Base-by-base conservation (phyloP, 2,888 invertebrate genomes). In the Xestia c-nigrum region DNA sequence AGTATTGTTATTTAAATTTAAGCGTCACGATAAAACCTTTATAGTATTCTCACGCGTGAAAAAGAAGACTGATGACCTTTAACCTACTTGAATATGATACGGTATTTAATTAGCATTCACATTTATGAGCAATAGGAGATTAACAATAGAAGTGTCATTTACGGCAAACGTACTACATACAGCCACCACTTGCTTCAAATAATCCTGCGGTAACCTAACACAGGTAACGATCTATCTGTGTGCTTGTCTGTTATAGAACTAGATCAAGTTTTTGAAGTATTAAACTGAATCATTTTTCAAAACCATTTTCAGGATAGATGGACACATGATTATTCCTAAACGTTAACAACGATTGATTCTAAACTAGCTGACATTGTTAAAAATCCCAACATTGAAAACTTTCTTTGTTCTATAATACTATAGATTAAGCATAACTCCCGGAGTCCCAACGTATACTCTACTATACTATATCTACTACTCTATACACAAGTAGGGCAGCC, bases 401-500 rank as follows among this genome's bases (percentile, higher is more conserved):
- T 59, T 59, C 1, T 24, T 16, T 67, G n/a, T 31, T 7, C 9
- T 52, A 24, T 40, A 47, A 47, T n/a, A 43, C 5, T 14, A 38
- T 50, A 74, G 50, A 69, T 71, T 72, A 68, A 82, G 40, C 50
- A 64, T 50, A 61, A 21, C 50, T 74, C 71, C n/a, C 57, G 63
- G 68, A 46, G 19, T 69, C 68, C n/a, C 61, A 71, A 72, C 50
- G n/a, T 75, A 63, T 74, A 68, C 31, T 14, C 47, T 76, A 50
- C 19, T 40, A 6, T 40, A 40, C 55, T 61, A 40, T 63, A 40
- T 14, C 12, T 77, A 76, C 63, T 72, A 75, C 31, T 43, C n/a
- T 72, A 61, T 31, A 75, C n/a, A 80, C 88, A 85, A 89, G 80
- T 88, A 87, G 86, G 84, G 79, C 84, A 83, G 76, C 55, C n/a